These are phyloP conservation scores for Bubo bubo DNA, from an alignment of 2,113 vertebrate species.

Conservation along the genomic window DNA sequence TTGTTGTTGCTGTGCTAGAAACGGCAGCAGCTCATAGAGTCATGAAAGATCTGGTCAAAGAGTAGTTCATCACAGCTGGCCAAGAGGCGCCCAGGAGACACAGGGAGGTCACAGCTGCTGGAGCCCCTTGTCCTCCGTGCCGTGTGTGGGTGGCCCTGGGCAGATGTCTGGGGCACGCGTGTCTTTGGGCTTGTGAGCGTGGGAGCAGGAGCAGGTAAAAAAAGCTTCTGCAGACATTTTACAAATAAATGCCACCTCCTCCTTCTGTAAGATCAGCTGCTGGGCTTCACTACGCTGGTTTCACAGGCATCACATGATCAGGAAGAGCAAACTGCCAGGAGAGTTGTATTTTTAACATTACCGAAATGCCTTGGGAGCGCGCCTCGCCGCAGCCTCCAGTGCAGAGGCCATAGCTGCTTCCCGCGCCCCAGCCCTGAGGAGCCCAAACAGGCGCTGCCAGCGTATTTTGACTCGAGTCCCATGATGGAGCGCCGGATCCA, in stretches of 20 bases:
- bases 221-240: not conserved
- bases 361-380: accelerated
- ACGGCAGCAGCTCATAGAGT: not conserved
- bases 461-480: not conserved
- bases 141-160: accelerated
- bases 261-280: not conserved
- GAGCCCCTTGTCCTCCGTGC: not conserved
- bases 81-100: not conserved
- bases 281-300: not conserved
- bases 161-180: accelerated
- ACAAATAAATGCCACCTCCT: not conserved
- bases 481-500: not conserved
- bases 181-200: not conserved
- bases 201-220: not conserved
- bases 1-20: not conserved
- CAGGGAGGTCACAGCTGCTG: not conserved
- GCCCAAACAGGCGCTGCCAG: not conserved
- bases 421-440: not conserved
- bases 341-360: not conserved
- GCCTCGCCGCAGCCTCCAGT: not conserved
- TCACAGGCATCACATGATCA: not conserved
- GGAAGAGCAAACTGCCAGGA: not conserved
- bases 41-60: not conserved
- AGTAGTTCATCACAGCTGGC: not conserved
- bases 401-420: not conserved